phyloP scores from a whole-genome alignment of 2,797 vertebrate species.

The Sebastes wilsoni region DNA sequence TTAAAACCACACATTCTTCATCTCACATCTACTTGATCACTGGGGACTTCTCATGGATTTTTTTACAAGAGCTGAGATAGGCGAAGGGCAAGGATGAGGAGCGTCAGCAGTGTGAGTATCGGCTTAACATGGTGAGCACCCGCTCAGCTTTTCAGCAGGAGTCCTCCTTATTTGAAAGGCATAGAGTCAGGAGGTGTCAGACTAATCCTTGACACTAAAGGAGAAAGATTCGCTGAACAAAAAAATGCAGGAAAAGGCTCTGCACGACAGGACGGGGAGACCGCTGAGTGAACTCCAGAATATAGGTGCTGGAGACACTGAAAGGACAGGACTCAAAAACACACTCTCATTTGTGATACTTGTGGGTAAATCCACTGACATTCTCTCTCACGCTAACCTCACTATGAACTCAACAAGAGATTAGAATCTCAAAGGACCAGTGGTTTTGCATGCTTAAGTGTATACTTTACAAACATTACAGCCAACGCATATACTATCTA shows the following conservation, averaged over 20 bases:
- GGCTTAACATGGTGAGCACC: conserved; percentile 62
- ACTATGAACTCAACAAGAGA: conserved; percentile 28
- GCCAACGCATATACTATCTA: neutral
- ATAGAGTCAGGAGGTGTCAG: conserved; percentile 73
- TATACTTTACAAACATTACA: neutral
- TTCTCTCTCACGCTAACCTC: conserved; percentile 26
- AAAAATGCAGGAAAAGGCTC: conserved; percentile 45
- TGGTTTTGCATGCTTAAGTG: neutral
- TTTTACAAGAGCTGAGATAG: conserved; percentile 47
- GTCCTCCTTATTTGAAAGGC: conserved; percentile 71
- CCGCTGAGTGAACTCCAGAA: conserved; percentile 55
- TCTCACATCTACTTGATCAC: conserved; percentile 53
- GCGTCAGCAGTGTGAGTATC: conserved; percentile 55
- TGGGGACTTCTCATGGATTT: conserved; percentile 62
- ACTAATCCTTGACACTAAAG: conserved; percentile 75
- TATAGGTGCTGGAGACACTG: conserved; percentile 30
- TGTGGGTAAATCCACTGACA: conserved; percentile 9
- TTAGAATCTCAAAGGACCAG: neutral
- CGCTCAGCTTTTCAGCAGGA: conserved; percentile 70
- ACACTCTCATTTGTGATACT: conserved; percentile 1
- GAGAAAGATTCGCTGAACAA: conserved; percentile 38
- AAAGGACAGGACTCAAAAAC: conserved; percentile 14
- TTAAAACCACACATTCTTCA: conserved; percentile 62
- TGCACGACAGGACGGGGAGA: conserved; percentile 5
- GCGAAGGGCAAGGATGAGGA: conserved; percentile 47